A percentile compares a stretch with the other conserved stretches of the same genome.
These are phyloP conservation scores for Mirounga angustirostris DNA, from an alignment of 2,113 vertebrate species.

Conservation along the genomic window DNA sequence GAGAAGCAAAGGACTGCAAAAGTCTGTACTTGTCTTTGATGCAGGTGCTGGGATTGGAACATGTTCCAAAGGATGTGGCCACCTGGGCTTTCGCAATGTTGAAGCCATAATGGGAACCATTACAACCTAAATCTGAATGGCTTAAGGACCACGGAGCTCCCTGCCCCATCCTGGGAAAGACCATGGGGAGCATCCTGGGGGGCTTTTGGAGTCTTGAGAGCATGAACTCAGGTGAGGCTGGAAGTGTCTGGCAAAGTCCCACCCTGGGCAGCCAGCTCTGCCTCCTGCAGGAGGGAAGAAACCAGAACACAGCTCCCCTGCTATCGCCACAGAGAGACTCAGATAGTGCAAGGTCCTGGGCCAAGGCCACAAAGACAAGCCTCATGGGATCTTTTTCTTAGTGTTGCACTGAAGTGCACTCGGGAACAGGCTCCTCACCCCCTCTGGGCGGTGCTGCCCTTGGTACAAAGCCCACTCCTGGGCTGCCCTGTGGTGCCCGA, in stretches of 20 bases:
- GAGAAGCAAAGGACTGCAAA: not conserved
- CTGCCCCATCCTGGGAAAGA: not conserved
- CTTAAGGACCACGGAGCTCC: not conserved
- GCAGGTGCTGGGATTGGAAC: not conserved
- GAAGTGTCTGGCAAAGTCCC: not conserved
- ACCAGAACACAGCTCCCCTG: not conserved
- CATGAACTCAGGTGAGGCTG: not conserved
- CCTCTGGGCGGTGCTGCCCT: too few species aligned
- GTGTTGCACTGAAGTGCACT: not conserved
- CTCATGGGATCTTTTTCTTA: not conserved
- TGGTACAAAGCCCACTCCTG: not conserved
- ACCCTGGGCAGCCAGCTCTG: rapidly evolving
- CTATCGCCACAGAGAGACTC: not conserved
- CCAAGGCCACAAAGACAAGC: constrained; percentile 6
- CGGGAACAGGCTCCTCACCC: not conserved
- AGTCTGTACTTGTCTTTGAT: not conserved
- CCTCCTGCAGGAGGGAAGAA: not conserved
- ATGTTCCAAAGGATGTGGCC: not conserved
- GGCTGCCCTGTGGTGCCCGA: not conserved
- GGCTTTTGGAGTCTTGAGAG: not conserved
- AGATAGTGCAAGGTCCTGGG: not conserved
- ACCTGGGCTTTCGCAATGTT: not conserved
- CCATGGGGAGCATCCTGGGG: not conserved
- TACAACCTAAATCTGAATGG: not conserved
- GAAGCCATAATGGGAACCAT: not conserved